Evolutionary conservation across 2,888 invertebrate species (phyloP).

Genomic region (Celastrina argiolus): DNA sequence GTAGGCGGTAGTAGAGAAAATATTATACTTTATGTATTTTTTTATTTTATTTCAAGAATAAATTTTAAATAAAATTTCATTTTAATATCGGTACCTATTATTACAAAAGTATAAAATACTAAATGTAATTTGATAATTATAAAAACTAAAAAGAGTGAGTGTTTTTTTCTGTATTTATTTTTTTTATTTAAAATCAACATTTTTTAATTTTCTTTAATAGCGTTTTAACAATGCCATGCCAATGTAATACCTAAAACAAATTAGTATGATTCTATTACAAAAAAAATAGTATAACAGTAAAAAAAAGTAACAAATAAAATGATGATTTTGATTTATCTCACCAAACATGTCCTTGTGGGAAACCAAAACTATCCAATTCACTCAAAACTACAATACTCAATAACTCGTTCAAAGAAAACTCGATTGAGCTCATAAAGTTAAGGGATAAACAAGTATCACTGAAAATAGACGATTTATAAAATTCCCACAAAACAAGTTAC

Average conservation of each 20-base stretch:
- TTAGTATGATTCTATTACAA: too few relatives aligned
- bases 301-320: neutral
- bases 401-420: conserved; percentile 44
- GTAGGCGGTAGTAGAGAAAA: neutral
- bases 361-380: neutral
- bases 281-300: neutral
- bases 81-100: too few relatives aligned
- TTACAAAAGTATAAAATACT: too few relatives aligned
- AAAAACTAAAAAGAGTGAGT: too few relatives aligned
- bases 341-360: neutral
- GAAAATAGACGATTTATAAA: conserved; percentile 30
- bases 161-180: too few relatives aligned
- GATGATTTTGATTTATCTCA: neutral
- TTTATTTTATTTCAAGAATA: too few relatives aligned
- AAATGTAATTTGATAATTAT: too few relatives aligned
- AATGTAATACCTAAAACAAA: too few relatives aligned
- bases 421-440: conserved; percentile 36
- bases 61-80: too few relatives aligned
- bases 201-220: too few relatives aligned
- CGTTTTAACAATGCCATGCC: too few relatives aligned
- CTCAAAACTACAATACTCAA: conserved; percentile 31
- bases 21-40: neutral
- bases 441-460: conserved; percentile 48
- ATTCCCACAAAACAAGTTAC: conserved; percentile 46
- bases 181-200: too few relatives aligned